Evolutionary conservation across 2,888 invertebrate species (phyloP).

Genomic region (Mimumesa dahlbomi): DNA sequence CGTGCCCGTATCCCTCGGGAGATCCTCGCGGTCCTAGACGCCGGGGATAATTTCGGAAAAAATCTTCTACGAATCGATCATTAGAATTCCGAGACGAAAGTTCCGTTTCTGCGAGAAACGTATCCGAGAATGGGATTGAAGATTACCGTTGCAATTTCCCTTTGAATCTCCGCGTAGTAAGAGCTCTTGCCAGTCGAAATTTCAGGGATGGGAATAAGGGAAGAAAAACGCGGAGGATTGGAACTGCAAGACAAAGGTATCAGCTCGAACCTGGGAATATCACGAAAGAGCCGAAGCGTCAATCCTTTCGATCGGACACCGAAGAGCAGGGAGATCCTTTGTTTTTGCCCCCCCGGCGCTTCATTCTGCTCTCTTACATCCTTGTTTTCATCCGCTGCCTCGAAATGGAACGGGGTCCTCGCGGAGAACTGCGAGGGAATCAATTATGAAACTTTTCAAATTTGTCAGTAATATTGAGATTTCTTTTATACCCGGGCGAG

Average conservation of each 20-base stretch:
- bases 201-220: slow-evolving; percentile 32
- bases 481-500: slow-evolving; percentile 77
- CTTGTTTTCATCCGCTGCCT: slow-evolving; percentile 54
- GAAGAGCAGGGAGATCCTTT: slow-evolving; percentile 63
- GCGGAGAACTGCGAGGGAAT: slow-evolving; percentile 74
- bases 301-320: slow-evolving; percentile 76
- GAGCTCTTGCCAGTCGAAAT: slow-evolving; percentile 1
- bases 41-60: slow-evolving; percentile 35
- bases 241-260: slow-evolving; percentile 70
- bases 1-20: background rate
- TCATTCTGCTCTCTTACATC: slow-evolving; percentile 67
- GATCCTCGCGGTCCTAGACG: slow-evolving; percentile 16
- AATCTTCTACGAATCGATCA: too few species aligned
- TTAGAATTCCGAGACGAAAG: too few species aligned
- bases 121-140: slow-evolving; percentile 1
- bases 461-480: slow-evolving; percentile 80
- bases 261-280: slow-evolving; percentile 69
- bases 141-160: slow-evolving; percentile 35
- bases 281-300: slow-evolving; percentile 69
- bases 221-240: slow-evolving; percentile 60
- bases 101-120: too few species aligned
- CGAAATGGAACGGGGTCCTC: too few species aligned
- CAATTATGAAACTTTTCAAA: slow-evolving; percentile 80
- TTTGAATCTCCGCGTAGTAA: slow-evolving; percentile 35
- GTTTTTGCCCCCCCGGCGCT: slow-evolving; percentile 68